Base-by-base conservation (phyloP, 2,797 vertebrate genomes). In the Denticeps clupeoides region DNA sequence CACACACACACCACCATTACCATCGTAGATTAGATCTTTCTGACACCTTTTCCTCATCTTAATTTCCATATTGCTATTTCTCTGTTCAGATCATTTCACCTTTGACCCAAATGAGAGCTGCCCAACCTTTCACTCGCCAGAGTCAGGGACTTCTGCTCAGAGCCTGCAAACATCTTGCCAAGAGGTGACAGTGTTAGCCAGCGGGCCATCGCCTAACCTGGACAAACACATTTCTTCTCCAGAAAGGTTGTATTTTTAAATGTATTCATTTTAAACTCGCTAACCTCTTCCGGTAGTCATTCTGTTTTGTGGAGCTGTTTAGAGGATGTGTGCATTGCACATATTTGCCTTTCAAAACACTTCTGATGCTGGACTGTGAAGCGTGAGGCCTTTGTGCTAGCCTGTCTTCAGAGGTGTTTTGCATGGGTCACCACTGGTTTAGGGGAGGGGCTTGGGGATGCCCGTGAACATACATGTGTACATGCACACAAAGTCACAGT, bases 11-110 rank as follows among this genome's bases (percentile, higher is more conserved):
- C n/a, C n/a, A n/a, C n/a, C n/a, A n/a, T n/a, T n/a, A n/a, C n/a
- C n/a, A n/a, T n/a, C n/a, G n/a, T 11, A 11, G 7, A 23, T 29
- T 13, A 38, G 15, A 43, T 9, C 5, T 16, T 8, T 13, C 41
- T 21, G 4, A 27, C 19, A 7, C 8, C 21, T 15, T 7, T 11
- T 23, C 8, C 2, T 40, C 10, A 43, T 28, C 31, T 8, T 41
- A 1, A 31, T 24, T 12, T 24, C 15, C n/a, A 7, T 7, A 7
- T 27, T 23, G 47, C 8, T 4, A 56, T n/a, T 41, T 53, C 5
- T 53, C 5, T 47, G 8, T 33, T 13, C 64, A 88, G 87, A 80
- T 72, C 77, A 74, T 55, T 67, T 75, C n/a, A 46, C 12, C 51
- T 67, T 70, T 63, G 77, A 77, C 26, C 51, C 25, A 3, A 35